Conservation (phyloP, 2,888 invertebrate genomes). For the Schrankia costaestrigalis region DNA sequence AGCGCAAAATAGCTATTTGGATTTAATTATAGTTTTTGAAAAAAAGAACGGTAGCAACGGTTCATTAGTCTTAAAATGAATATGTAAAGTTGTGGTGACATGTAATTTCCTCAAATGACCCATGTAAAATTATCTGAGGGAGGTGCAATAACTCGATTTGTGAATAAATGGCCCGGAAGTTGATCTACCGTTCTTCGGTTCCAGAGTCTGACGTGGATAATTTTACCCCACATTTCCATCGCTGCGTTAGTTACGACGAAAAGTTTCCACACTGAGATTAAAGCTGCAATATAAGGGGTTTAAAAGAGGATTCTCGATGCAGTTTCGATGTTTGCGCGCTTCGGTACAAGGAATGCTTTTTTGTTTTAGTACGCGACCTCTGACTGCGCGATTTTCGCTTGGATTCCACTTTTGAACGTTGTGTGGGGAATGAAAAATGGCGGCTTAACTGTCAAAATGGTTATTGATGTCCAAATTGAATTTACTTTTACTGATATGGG, state of each 20-base stretch:
- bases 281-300: conserved; percentile 62
- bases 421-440: conserved; percentile 68
- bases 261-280: conserved; percentile 51
- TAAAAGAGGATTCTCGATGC: conserved; percentile 50
- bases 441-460: conserved; percentile 70
- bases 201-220: conserved; percentile 51
- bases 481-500: conserved; percentile 65
- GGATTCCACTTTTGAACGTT: conserved; percentile 56
- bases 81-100: conserved; percentile 42
- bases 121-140: conserved; percentile 68
- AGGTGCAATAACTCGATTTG: conserved; percentile 78
- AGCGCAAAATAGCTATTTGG: too few species aligned
- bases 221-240: conserved; percentile 56
- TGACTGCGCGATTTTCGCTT: conserved; percentile 55
- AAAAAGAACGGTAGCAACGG: too few species aligned
- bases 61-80: conserved; percentile 40
- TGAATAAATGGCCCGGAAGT: conserved; percentile 76
- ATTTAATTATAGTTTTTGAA: too few species aligned
- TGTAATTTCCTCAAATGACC: conserved; percentile 72
- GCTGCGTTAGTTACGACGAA: conserved; percentile 51
- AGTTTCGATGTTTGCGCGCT: conserved; percentile 50
- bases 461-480: conserved; percentile 70
- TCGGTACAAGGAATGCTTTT: conserved; percentile 55
- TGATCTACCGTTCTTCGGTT: conserved; percentile 61
- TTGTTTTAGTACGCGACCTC: conserved; percentile 59